A percentile compares a stretch with the other conserved stretches of the same genome.
These are phyloP conservation scores for Athripsodes cinereus DNA, from an alignment of 2,888 invertebrate species.

Conservation along the genomic window DNA sequence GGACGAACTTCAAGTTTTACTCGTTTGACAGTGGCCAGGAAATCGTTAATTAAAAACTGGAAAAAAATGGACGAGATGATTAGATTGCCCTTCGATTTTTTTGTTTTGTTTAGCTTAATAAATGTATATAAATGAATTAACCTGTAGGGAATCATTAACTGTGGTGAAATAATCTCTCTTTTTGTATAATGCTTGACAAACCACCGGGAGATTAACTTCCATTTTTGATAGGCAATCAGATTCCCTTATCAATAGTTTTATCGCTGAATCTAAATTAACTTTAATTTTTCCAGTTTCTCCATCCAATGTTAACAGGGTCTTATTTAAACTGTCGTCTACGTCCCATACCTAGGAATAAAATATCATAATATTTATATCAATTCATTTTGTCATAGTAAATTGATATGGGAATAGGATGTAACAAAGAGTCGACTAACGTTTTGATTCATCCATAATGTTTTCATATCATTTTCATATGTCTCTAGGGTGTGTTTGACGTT, in stretches of 20 bases:
- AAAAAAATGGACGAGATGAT: constrained; percentile 22
- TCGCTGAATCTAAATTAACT: constrained; percentile 72
- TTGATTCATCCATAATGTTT: constrained; percentile 79
- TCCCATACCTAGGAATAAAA: constrained; percentile 51
- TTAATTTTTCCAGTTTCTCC: constrained; percentile 57
- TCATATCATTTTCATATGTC: constrained; percentile 74
- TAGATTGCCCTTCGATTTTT: too few relatives aligned
- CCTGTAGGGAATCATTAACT: constrained; percentile 72
- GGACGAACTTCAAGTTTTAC: constrained; percentile 88
- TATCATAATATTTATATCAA: not conserved
- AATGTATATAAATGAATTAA: too few relatives aligned
- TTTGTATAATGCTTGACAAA: constrained; percentile 70
- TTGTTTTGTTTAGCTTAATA: too few relatives aligned
- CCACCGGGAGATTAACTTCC: constrained; percentile 72
- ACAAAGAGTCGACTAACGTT: constrained; percentile 65
- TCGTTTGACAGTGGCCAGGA: constrained; percentile 61
- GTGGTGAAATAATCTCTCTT: constrained; percentile 71
- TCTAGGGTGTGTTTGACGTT: constrained; percentile 66
- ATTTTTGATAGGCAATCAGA: constrained; percentile 81
- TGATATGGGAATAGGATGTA: too few relatives aligned
- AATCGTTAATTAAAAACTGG: constrained; percentile 73
- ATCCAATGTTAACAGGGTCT: constrained; percentile 57
- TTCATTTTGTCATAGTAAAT: too few relatives aligned
- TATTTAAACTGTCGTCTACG: constrained; percentile 57
- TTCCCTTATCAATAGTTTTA: constrained; percentile 72